These are phyloP conservation scores for Cyanistes caeruleus DNA, from an alignment of 2,113 vertebrate genomes.

Conservation along the genomic window DNA sequence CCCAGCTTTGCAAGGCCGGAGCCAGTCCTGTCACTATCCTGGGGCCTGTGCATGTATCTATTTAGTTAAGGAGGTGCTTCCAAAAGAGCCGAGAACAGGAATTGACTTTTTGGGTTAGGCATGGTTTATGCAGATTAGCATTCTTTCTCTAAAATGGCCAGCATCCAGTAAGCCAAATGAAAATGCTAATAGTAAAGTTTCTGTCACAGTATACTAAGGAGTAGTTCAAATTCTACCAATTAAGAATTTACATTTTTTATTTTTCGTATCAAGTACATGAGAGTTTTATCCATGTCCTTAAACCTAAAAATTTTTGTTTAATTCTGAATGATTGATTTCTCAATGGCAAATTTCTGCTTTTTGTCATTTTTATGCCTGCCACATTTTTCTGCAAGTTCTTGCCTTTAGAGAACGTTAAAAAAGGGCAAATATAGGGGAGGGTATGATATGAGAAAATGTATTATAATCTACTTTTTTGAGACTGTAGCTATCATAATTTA, in stretches of 20 bases:
- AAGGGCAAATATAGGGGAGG: background rate
- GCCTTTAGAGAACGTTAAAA: background rate
- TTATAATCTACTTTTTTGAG: background rate
- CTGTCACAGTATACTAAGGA: background rate
- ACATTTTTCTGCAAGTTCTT: background rate
- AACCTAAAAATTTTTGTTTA: background rate
- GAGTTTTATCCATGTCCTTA: background rate
- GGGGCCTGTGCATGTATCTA: background rate
- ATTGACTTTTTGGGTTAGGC: background rate
- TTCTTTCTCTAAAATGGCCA: background rate
- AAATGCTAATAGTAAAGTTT: background rate
- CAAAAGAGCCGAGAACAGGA: background rate
- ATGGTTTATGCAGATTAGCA: background rate
- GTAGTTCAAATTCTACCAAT: background rate
- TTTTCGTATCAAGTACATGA: background rate
- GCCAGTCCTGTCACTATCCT: background rate
- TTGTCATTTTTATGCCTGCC: background rate
- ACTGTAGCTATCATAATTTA: background rate
- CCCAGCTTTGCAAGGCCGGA: background rate
- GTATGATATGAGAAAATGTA: background rate
- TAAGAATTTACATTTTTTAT: background rate
- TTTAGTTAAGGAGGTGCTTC: background rate
- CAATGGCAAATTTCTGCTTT: background rate
- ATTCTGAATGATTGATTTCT: background rate
- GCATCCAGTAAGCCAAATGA: background rate